Base-by-base conservation (phyloP, 2,888 invertebrate genomes). In the Ichneumoninae sp. region DNA sequence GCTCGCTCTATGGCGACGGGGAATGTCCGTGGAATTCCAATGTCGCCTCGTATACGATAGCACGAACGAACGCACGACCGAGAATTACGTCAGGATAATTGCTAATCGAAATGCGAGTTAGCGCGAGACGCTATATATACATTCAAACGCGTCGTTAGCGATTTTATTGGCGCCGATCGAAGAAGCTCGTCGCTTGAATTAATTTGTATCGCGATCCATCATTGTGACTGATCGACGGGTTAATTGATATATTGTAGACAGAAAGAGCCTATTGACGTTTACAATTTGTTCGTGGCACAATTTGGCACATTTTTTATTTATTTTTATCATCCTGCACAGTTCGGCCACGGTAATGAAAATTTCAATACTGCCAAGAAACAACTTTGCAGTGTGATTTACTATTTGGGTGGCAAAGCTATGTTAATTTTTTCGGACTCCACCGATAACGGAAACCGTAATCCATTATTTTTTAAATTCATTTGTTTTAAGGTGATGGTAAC, bases 1-100 rank as follows among this genome's bases (percentile, higher is more conserved):
- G 36, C 19, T 57, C 65, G 75, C 40, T 65, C 33, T 16, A 26
- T 44, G 52, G 50, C 60, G 80, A 68, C 63, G 40, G n/a, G 52
- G 63, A 83, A 71, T 50, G 44, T 70, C 57, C 54, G 19, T 47
- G 78, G 84, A 85, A 83, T 87, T 65, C 69, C 80, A 83, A 86
- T 81, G 83, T 77, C 78, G 77, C 54, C 63, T 30, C 16, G 33
- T n/a, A 33, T 57, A 54, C 16, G 50, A 57, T 36, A 65, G 52
- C 40, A 54, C 47, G 54, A 30, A 65, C 30, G 74, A 47, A 36
- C 65, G 44, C 65, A 60, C 63, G 70, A 54, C 47, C 36, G 70
- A 54, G 52, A 75, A 86, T 86, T 80, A 75, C 86, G 85, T 87
- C 83, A 80, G 75, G 63, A 68, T 86, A 77, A 83, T 85, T 86